These are phyloP conservation scores for Capromys pilorides DNA, from an alignment of 2,797 vertebrate species.

Conservation along the genomic window DNA sequence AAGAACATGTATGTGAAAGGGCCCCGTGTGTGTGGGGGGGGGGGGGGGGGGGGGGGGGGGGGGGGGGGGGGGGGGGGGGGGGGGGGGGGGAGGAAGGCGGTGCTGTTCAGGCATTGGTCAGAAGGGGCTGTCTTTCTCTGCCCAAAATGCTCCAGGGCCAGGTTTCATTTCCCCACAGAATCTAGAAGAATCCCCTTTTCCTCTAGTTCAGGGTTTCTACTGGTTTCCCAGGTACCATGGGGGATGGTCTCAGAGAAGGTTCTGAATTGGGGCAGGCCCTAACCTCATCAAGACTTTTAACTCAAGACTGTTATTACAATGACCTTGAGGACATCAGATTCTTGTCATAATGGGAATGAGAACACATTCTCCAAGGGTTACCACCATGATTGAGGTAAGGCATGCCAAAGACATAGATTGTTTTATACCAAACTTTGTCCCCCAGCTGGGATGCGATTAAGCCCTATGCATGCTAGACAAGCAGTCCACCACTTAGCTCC, in stretches of 20 bases:
- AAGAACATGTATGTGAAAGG: slow-evolving; percentile 91
- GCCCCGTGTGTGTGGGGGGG: rapidly evolving
- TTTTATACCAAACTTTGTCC: neutral
- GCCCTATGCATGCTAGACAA: neutral
- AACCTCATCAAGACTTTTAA: neutral
- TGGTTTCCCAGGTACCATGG: neutral
- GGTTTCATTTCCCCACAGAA: neutral
- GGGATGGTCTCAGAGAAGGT: neutral
- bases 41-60: neutral
- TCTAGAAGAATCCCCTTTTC: neutral
- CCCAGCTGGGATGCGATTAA: neutral
- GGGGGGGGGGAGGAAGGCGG: neutral
- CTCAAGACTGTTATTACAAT: too few species aligned
- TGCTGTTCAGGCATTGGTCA: neutral
- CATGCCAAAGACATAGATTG: neutral
- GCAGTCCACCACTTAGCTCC: neutral
- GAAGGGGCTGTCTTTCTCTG: neutral
- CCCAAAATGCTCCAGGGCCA: neutral
- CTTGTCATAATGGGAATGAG: neutral
- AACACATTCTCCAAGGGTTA: neutral
- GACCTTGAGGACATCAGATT: neutral
- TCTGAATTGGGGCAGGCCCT: neutral
- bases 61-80: neutral
- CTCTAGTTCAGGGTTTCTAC: neutral
- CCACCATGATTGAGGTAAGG: neutral